Evolutionary conservation across 2,797 vertebrate genomes (phyloP).

Genomic region (Alauda arvensis): DNA sequence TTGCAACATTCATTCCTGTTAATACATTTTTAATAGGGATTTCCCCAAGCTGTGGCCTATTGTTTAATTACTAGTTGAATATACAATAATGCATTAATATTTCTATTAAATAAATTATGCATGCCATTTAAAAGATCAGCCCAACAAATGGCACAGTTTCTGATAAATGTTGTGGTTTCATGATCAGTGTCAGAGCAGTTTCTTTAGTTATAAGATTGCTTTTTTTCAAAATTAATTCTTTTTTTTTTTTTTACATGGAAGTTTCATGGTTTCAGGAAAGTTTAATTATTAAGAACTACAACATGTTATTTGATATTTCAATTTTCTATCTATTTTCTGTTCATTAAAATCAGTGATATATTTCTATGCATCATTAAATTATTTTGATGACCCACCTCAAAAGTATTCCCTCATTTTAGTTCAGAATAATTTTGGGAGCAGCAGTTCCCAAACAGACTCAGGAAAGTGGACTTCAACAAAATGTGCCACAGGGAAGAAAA

Average conservation of each 20-base stretch:
- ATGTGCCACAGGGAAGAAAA: not conserved
- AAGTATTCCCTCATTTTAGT: not conserved
- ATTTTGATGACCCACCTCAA: not conserved
- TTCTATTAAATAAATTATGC: not conserved
- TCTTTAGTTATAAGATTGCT: not conserved
- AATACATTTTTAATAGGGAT: not conserved
- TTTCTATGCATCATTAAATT: not conserved
- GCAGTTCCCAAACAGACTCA: not conserved
- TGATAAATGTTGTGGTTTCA: not conserved
- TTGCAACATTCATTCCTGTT: not conserved
- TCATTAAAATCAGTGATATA: not conserved
- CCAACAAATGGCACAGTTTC: not conserved
- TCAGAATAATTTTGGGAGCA: not conserved
- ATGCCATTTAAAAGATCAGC: not conserved
- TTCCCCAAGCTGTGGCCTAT: not conserved
- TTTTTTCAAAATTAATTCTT: not conserved
- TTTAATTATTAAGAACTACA: not conserved
- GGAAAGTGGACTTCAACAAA: not conserved
- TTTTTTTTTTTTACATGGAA: not conserved
- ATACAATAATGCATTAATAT: not conserved
- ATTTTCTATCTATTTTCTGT: not conserved
- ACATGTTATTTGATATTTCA: not conserved
- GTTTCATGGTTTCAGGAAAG: not conserved
- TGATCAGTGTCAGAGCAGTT: not conserved
- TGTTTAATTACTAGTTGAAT: not conserved